Conservation (phyloP, 1,140 invertebrate genomes). For the Drosophila sp. region DNA sequence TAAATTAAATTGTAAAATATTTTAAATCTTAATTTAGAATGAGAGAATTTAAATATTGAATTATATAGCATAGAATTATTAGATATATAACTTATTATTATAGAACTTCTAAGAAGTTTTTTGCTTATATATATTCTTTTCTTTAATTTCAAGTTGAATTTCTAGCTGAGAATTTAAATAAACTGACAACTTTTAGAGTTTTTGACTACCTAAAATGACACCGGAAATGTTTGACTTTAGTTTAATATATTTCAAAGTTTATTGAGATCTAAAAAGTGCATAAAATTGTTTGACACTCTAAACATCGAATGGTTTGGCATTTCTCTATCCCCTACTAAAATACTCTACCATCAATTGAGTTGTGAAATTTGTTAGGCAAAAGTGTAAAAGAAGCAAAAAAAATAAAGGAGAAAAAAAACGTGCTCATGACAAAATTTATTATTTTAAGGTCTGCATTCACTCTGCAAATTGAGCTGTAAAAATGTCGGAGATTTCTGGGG, state of each 20-base stretch:
- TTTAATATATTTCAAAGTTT: not conserved
- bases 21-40: too few species aligned
- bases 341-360: not conserved
- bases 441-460: constrained; percentile 46
- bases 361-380: not conserved
- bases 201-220: too few species aligned
- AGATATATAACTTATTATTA: too few species aligned
- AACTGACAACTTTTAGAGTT: too few species aligned
- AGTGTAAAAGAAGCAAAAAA: too few species aligned
- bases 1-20: too few species aligned
- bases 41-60: too few species aligned
- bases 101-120: too few species aligned
- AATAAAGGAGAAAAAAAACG: not conserved
- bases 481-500: constrained; percentile 44
- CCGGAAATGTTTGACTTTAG: not conserved
- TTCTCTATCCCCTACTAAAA: not conserved
- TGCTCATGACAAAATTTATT: constrained; percentile 6
- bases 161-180: too few species aligned
- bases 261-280: not conserved
- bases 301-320: not conserved
- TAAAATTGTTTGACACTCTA: not conserved
- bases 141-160: too few species aligned
- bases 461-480: constrained; percentile 73
- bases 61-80: too few species aligned
- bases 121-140: too few species aligned